Base-by-base conservation (phyloP, 30 jellyfish, hydroid and myxozoan species). In the Aurelia coerulea region DNA sequence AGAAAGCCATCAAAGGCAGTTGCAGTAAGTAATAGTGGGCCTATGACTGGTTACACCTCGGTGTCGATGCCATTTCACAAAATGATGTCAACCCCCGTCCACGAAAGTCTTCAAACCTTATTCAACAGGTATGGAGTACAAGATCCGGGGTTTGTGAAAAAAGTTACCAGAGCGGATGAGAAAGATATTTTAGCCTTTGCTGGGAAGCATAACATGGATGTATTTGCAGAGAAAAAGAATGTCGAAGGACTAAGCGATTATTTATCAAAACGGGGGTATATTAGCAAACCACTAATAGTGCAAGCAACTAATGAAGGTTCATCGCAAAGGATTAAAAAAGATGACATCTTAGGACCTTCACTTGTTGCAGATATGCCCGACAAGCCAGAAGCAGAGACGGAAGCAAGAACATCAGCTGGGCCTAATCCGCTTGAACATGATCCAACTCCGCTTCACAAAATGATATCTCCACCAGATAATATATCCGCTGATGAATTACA, bases 121-220 rank as follows among this genome's bases (percentile, higher is more conserved):
- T 71, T 84, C 17, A 10, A 41, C 35, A 54, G 80, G 50, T 74
- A 84, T 46, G 93, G 93, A 29, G 71, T 74, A 34, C 77, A 73
- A 35, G 93, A 84, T 62, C 93, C 93, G 3, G 87, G 93, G 13
- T 84, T 84, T 66, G 64, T 84, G 62, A 84, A 74, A 41, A 77
- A 74, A 76, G 51, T 84, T 32, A 84, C 88, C n/a, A 84, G 64
- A 35, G 93, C 93, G 0, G 93, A 84, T 65, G 93, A 77, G 76
- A 74, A 58, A n/a, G 93, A 84, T 35, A 84, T 84, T 18, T 37
- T 84, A 64, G 72, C 74, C 46, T 84, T 84, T 51, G 93, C 93
- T 10, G 93, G 93, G 46, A 84, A 84, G 68, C 81, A 84, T 46
- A 63, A 84, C 74, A 59, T 84, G 82, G 93, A 84, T 52, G 93